A percentile compares a stretch with the other conserved stretches of the same genome.
These are phyloP conservation scores for Petrolisthes manimaculis DNA, from an alignment of 2,888 invertebrate species.

Conservation along the genomic window DNA sequence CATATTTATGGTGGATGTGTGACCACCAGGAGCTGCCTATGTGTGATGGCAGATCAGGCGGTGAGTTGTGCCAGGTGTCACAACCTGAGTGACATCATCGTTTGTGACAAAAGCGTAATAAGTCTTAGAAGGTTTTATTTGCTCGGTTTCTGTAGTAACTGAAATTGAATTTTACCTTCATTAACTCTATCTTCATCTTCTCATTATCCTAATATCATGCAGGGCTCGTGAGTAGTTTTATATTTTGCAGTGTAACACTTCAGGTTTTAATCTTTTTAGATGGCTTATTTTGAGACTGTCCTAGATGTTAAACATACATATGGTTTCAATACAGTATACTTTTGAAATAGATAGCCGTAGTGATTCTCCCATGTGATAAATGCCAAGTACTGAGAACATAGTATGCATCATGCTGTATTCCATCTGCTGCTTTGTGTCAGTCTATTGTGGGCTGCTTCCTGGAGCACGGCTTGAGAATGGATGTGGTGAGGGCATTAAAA, in stretches of 20 bases:
- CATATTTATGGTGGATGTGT: constrained; percentile 35
- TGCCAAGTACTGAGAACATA: constrained; percentile 54
- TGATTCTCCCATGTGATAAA: constrained; percentile 51
- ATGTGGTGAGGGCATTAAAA: no score
- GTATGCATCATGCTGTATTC: constrained; percentile 50
- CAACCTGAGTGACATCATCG: constrained; percentile 28
- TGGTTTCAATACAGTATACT: constrained; percentile 42
- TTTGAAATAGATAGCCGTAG: constrained; percentile 56
- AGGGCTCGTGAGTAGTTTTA: constrained; percentile 56
- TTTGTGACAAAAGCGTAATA: constrained; percentile 38
- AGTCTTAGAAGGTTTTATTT: constrained; percentile 29
- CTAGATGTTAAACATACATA: constrained; percentile 55
- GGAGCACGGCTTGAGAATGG: constrained; percentile 37
- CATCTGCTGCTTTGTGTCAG: constrained; percentile 54
- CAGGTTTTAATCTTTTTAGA: constrained; percentile 50
- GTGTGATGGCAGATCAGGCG: constrained; percentile 29
- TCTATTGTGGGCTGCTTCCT: constrained; percentile 32
- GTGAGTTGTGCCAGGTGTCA: constrained; percentile 39
- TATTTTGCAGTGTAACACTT: constrained; percentile 53
- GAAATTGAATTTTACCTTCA: constrained; percentile 26
- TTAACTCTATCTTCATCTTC: constrained; percentile 35
- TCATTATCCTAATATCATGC: constrained; percentile 48
- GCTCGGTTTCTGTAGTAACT: constrained; percentile 23
- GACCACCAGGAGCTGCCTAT: constrained; percentile 30
- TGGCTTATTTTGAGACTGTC: constrained; percentile 58